Conservation (phyloP, 2,113 vertebrate genomes). For the Gallinago paraguaiae region DNA sequence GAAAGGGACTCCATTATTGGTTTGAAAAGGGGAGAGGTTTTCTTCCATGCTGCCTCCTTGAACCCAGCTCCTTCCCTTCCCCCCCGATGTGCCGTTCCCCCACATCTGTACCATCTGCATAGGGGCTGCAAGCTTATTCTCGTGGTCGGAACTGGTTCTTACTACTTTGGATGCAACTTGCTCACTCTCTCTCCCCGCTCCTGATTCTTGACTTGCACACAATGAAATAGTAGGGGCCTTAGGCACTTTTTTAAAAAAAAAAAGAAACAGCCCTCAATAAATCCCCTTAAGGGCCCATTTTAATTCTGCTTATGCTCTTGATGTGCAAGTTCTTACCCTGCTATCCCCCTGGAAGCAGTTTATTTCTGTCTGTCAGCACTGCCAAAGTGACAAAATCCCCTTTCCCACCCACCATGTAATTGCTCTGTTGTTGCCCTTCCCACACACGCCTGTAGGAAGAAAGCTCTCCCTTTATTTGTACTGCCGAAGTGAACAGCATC, state of each 20-base stretch:
- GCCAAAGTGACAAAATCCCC: constrained; percentile 67
- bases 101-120: neutral
- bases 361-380: constrained; percentile 67
- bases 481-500: constrained; percentile 53
- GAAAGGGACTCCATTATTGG: neutral
- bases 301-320: constrained; percentile 60
- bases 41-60: neutral
- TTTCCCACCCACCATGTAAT: constrained; percentile 67
- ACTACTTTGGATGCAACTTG: neutral
- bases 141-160: neutral
- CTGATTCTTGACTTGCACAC: neutral
- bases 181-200: neutral
- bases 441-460: constrained; percentile 56
- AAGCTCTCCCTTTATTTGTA: constrained; percentile 26
- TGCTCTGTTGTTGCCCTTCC: constrained; percentile 70
- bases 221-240: constrained; percentile 32
- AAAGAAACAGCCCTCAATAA: neutral
- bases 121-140: neutral
- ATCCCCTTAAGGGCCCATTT: constrained; percentile 51
- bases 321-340: constrained; percentile 60
- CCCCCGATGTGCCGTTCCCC: rapidly evolving
- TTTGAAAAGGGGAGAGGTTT: neutral
- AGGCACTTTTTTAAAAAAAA: neutral
- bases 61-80: neutral
- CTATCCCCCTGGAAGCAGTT: constrained; percentile 61